phyloP scores from a whole-genome alignment of 2,113 vertebrate species.

The Thunnus maccoyii region DNA sequence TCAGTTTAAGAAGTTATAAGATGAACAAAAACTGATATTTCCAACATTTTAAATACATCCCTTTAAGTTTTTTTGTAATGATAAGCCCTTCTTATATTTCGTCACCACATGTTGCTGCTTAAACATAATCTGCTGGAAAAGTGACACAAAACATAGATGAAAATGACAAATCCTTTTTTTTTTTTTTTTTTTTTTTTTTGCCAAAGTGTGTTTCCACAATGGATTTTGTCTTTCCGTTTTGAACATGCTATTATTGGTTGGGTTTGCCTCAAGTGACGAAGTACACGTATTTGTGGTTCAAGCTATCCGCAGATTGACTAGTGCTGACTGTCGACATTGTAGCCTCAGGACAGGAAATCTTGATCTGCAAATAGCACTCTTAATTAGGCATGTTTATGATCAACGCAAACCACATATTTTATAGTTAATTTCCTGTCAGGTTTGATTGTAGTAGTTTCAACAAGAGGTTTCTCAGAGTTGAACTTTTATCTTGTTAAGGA shows the following conservation, averaged over 20 bases:
- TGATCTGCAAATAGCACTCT: conserved; percentile 48
- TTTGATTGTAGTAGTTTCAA: conserved; percentile 17
- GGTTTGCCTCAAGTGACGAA: conserved; percentile 16
- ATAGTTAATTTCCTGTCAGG: conserved; percentile 17
- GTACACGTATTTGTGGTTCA: conserved; percentile 27
- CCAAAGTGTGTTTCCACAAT: not conserved
- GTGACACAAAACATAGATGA: not conserved
- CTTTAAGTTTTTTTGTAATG: not conserved
- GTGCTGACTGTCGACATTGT: conserved; percentile 29
- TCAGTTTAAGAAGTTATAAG: not conserved
- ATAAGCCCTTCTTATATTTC: not conserved
- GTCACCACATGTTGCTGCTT: not conserved
- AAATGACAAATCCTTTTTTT: not conserved
- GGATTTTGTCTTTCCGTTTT: conserved; percentile 1
- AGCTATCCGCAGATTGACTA: conserved; percentile 23
- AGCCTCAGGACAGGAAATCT: conserved; percentile 59
- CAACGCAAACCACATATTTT: conserved; percentile 35
- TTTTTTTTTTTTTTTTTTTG: not conserved
- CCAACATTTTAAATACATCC: not conserved
- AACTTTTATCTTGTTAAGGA: too few species aligned
- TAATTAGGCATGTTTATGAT: conserved; percentile 56
- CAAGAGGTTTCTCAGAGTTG: not conserved
- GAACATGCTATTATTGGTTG: conserved; percentile 14
- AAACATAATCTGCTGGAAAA: not conserved
- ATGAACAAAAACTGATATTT: not conserved